Evolutionary conservation across 1,140 invertebrate species (phyloP).

Genomic region (Metaphire vulgaris): DNA sequence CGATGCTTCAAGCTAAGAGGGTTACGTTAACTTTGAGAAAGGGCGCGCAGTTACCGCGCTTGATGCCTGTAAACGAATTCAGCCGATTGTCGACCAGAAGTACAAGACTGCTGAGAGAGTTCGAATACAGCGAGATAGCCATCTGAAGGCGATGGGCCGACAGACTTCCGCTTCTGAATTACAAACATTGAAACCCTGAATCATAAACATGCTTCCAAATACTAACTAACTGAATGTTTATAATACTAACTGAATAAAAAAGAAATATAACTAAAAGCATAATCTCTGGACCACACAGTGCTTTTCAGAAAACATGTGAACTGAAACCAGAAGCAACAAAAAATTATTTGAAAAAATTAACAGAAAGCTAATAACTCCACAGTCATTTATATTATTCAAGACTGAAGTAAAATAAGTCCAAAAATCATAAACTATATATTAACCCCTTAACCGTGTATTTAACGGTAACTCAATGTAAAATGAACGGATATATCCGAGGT

Average conservation of each 20-base stretch:
- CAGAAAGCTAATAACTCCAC: too few relatives aligned
- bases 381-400: too few relatives aligned
- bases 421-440: too few relatives aligned
- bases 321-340: too few relatives aligned
- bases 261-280: background rate
- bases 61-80: conserved; percentile 65
- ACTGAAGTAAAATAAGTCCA: too few relatives aligned
- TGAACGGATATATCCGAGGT: too few relatives aligned
- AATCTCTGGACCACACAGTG: background rate
- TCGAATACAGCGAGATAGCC: conserved; percentile 84
- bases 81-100: conserved; percentile 72
- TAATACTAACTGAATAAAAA: background rate
- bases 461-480: too few relatives aligned
- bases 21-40: too few relatives aligned
- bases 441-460: too few relatives aligned
- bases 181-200: background rate
- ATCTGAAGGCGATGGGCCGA: conserved; percentile 77
- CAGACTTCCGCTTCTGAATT: background rate
- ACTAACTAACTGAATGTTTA: background rate
- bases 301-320: too few relatives aligned
- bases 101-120: conserved; percentile 78
- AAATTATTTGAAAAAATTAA: too few relatives aligned
- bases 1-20: too few relatives aligned
- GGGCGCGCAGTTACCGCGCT: conserved; percentile 64
- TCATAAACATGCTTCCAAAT: background rate